Evolutionary conservation across 2,888 invertebrate species (phyloP), one percentile per base, ranked within the genome.

Genomic region (Parnassius smintheus): DNA sequence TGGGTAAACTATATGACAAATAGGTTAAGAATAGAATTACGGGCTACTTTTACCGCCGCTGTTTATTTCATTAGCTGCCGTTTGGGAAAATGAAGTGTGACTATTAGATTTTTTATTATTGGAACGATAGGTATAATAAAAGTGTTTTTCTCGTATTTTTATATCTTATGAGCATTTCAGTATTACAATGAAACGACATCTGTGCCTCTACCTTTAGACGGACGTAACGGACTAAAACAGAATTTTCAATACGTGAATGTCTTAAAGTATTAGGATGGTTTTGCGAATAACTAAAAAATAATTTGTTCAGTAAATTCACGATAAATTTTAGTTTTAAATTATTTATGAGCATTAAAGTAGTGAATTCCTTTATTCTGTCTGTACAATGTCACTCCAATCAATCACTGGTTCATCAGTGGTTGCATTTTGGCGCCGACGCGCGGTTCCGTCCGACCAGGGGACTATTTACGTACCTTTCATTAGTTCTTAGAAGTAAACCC

Each of bases 381-480:
- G 83, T 81, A 83, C 85, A 86, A 86, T 86, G 87, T 86, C 86
- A 82, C 66, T 72, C 73, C 75, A 76, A 88, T 90, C 89, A 82
- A 86, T 88, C 88, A 85, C 69, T 75, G 72, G 74, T 77, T 72
- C 78, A 80, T 84, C 86, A 80, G 71, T 49, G 13, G 49, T 50
- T 52, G 53, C 60, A 60, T 64, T 64, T 64, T 70, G 67, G 67
- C 66, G 71, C 72, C 73, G 75, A 75, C 73, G 70, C 80, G 79
- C 76, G 81, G 68, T 78, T 86, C 83, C 82, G 83, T 84, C 78
- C 72, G 74, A 86, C 86, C 49, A 60, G 46, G 65, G 64, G 66
- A 81, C 88, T 90, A 91, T 91, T 91, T 91, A 83, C 78, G 90
- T 85, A 80, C 79, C 76, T 88, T 89, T 88, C 89, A 89, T 90